These are phyloP conservation scores for Tachina fera DNA, from an alignment of 2,888 invertebrate genomes.

Conservation along the genomic window DNA sequence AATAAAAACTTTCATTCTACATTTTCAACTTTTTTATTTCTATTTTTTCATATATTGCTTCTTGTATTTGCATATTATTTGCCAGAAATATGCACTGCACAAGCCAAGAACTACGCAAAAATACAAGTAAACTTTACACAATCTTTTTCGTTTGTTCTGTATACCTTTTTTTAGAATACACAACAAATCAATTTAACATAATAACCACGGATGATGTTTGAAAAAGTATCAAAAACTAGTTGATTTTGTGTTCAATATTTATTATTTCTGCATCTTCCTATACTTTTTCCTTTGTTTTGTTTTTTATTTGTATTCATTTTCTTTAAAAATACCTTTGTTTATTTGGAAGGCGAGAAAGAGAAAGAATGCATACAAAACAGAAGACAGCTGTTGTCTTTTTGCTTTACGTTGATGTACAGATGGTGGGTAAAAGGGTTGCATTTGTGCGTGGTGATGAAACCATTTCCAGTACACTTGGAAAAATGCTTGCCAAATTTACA, in stretches of 20 bases:
- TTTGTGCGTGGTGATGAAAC: background rate
- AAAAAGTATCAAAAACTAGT: slow-evolving; percentile 63
- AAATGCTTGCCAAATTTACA: too few species aligned
- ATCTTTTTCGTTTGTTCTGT: slow-evolving; percentile 39
- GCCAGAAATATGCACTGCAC: slow-evolving; percentile 46
- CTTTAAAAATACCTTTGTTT: slow-evolving; percentile 24
- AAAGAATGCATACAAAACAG: slow-evolving; percentile 25
- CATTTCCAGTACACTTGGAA: background rate
- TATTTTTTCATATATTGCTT: slow-evolving; percentile 22
- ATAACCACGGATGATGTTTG: slow-evolving; percentile 54
- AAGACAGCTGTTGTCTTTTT: slow-evolving; percentile 40
- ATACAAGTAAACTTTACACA: slow-evolving; percentile 41
- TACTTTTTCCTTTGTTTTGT: slow-evolving; percentile 47
- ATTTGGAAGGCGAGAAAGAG: slow-evolving; percentile 37
- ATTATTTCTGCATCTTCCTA: slow-evolving; percentile 45
- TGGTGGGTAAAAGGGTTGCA: background rate
- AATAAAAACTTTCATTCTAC: background rate
- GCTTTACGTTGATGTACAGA: background rate
- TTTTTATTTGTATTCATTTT: slow-evolving; percentile 31
- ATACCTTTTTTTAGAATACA: slow-evolving; percentile 32
- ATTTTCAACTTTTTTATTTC: slow-evolving; percentile 4
- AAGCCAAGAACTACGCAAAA: slow-evolving; percentile 58
- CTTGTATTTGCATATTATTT: slow-evolving; percentile 26
- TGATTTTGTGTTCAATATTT: slow-evolving; percentile 60
- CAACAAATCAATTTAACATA: slow-evolving; percentile 54